Percentiles rank a stretch among this genome's conserved stretches.
Conservation (phyloP, 2,888 invertebrate genomes). For the Teleiodes luculella region DNA sequence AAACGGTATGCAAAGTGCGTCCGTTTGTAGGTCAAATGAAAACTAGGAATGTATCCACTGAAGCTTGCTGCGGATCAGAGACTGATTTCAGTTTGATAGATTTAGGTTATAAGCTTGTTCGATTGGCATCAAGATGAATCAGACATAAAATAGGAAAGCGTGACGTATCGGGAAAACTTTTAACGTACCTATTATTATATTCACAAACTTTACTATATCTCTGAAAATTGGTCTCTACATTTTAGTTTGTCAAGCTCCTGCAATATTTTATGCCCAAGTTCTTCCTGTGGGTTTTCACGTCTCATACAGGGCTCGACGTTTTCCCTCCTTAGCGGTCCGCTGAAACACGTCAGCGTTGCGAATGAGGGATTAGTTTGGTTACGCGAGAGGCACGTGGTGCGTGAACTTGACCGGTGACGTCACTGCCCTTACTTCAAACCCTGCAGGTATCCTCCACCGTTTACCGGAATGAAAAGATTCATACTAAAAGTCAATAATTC, state of each 20-base stretch:
- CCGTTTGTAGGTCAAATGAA: slow-evolving; percentile 70
- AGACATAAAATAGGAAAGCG: not conserved
- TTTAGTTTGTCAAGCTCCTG: too few species aligned
- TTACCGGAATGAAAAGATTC: too few species aligned
- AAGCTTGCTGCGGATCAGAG: slow-evolving; percentile 69
- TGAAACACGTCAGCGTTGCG: not conserved
- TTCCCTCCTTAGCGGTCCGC: not conserved
- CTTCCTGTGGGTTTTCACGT: not conserved
- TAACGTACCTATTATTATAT: not conserved
- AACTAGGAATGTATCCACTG: slow-evolving; percentile 57
- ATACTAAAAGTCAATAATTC: too few species aligned
- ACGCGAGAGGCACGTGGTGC: slow-evolving; percentile 27
- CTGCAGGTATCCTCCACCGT: not conserved
- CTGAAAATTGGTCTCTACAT: too few species aligned
- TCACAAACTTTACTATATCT: not conserved
- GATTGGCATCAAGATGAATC: slow-evolving; percentile 8
- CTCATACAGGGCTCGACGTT: not conserved
- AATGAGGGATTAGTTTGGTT: slow-evolving; percentile 6
- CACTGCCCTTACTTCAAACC: slow-evolving; percentile 24
- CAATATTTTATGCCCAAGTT: too few species aligned
- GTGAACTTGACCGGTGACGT: slow-evolving; percentile 44
- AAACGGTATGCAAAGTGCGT: slow-evolving; percentile 43
- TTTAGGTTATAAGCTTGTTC: slow-evolving; percentile 26
- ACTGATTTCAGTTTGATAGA: slow-evolving; percentile 65
- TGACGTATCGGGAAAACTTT: not conserved